Evolutionary conservation across 2,888 invertebrate species (phyloP), one percentile per base, ranked within the genome.

Genomic region (Matsumyia berberina): DNA sequence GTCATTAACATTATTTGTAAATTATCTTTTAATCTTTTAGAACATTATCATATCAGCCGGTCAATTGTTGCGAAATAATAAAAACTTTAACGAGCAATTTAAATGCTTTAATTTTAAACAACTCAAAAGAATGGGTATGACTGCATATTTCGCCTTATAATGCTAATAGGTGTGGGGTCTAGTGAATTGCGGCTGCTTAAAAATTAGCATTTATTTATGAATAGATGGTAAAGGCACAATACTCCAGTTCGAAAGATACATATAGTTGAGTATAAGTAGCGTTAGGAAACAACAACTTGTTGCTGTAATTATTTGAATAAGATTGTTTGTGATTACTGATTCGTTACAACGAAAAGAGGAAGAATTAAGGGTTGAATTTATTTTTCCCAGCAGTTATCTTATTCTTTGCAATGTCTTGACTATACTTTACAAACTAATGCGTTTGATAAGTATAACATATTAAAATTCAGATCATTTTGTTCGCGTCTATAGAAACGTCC

Each of bases 161-260:
- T 64, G 46, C 46, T 57, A 46, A 57, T 57, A 29, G 24, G 19
- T 66, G 37, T 29, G 37, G 37, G 17, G 29, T n/a, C 55, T 19
- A 67, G 17, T 7, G 42, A 46, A 46, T 35, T 72, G n/a, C 51
- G n/a, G 31, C 5, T 60, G 24, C 42, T 19, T 51, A 42, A 35
- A 69, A 60, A 77, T 77, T 77, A 77, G 35, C 69, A 77, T 77
- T 60, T 60, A 77, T 77, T 69, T 69, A 77, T 29, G 42, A 39
- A 64, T n/a, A 35, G 44, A 74, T 24, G 58, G 24, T 24, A 24
- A 24, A 17, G 33, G 33, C 49, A 24, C 15, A n/a, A 35, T 15
- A 35, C 8, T 44, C 11, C 44, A 31, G 15, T 35, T 73, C 37
- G 4, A 5, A 6, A 58, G 15, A 55, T n/a, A 17, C n/a, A n/a